Percentiles rank a stretch among this genome's conserved stretches.
Conservation (phyloP, 35 echinoderm and acorn worm species). For the Ophioderma brevispina region DNA sequence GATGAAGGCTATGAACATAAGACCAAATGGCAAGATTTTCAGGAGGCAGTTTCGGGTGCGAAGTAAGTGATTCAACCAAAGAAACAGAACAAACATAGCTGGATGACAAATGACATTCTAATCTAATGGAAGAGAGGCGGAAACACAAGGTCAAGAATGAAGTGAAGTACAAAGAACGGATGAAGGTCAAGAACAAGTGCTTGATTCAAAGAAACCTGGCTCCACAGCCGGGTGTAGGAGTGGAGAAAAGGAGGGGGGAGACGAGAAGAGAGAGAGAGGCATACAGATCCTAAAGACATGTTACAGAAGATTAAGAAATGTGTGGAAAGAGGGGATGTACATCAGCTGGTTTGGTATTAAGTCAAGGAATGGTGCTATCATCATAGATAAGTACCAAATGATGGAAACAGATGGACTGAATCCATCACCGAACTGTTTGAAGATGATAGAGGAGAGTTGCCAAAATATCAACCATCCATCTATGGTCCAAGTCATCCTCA, state of each 20-base stretch:
- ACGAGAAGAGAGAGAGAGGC: neutral
- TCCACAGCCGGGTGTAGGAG: neutral
- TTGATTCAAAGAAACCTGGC: neutral
- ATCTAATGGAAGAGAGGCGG: neutral
- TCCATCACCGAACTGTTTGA: neutral
- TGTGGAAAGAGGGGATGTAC: neutral
- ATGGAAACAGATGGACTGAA: neutral
- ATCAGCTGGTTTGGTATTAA: too few species aligned
- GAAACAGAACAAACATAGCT: constrained; percentile 7
- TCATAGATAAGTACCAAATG: too few species aligned
- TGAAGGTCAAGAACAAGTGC: too few species aligned
- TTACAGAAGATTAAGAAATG: neutral
- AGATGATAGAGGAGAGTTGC: neutral
- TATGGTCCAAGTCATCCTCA: neutral
- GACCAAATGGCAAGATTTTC: neutral
- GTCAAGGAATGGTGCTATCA: too few species aligned
- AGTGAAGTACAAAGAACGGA: neutral
- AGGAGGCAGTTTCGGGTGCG: neutral
- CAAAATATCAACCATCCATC: too few species aligned
- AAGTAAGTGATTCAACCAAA: neutral
- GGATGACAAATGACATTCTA: neutral
- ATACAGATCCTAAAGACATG: neutral
- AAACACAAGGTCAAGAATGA: neutral
- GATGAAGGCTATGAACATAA: neutral
- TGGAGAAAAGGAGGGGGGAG: neutral